phyloP scores from a whole-genome alignment of 1,140 invertebrate genomes.

The Lordiphosa stackelbergi region DNA sequence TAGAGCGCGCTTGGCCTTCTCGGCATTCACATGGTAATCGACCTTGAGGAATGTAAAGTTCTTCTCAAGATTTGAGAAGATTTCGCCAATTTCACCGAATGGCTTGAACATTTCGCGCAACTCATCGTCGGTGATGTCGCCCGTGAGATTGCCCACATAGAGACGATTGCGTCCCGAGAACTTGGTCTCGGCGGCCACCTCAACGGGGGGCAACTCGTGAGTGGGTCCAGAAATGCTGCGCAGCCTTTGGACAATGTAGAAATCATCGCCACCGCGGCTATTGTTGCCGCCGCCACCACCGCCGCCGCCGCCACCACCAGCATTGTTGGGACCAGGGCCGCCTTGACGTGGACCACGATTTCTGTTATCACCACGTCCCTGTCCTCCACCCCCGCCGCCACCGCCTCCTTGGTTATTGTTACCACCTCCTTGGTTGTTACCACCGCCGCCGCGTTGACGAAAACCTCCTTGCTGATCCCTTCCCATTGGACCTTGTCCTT shows the following conservation, averaged over 20 bases:
- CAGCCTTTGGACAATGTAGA: slow-evolving; percentile 84
- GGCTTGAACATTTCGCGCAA: slow-evolving; percentile 91
- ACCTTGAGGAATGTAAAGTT: slow-evolving; percentile 98
- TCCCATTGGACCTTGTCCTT: too few relatives aligned
- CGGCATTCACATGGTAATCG: slow-evolving; percentile 96
- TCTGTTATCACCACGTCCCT: slow-evolving; percentile 27
- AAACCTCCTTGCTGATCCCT: neutral
- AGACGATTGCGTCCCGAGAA: slow-evolving; percentile 95
- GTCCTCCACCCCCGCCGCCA: slow-evolving; percentile 9
- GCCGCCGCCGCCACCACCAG: slow-evolving; percentile 36
- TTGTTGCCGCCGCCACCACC: slow-evolving; percentile 34
- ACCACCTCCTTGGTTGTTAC: slow-evolving; percentile 3
- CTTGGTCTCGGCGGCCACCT: slow-evolving; percentile 98
- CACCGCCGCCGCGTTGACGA: neutral
- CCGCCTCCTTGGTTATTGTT: slow-evolving; percentile 4
- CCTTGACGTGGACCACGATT: slow-evolving; percentile 25
- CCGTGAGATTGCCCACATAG: slow-evolving; percentile 99
- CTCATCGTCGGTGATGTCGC: slow-evolving; percentile 98
- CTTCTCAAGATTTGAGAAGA: slow-evolving; percentile 96
- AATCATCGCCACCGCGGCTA: slow-evolving; percentile 82
- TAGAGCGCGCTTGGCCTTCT: slow-evolving; percentile 95
- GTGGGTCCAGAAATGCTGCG: slow-evolving; percentile 89
- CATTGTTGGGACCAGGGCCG: slow-evolving; percentile 15
- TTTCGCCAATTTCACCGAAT: slow-evolving; percentile 92
- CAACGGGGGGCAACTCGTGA: slow-evolving; percentile 93